Base-by-base conservation (phyloP, 1,140 invertebrate species). In the Lepidurus apus region DNA sequence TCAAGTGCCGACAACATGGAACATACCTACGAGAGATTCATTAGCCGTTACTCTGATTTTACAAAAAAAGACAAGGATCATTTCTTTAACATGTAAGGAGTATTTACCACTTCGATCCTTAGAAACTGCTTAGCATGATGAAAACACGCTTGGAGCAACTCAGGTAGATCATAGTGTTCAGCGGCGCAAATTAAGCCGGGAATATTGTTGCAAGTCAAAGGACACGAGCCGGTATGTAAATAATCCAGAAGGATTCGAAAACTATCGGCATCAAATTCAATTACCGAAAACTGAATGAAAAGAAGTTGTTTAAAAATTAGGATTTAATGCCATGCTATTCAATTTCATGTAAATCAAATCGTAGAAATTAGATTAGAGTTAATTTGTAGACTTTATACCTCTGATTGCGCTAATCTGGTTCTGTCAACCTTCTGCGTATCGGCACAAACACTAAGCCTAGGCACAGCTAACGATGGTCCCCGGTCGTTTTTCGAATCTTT, bases 51-150 rank as follows among this genome's bases (percentile, higher is more conserved):
- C 34, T 73, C 3, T 24, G 65, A n/a, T 3, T 73, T 73, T 0
- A 17, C 1, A 4, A 24, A 4, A n/a, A 73, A 73, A 24, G 65
- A 73, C 17, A 73, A 73, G 17, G 2, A 24, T 73, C 0, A n/a
- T 34, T 75, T 75, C 42, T 13, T 75, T 42, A 75, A 75, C 42
- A 75, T 34, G 24, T 17, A 11, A 75, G 17, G 11, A 24, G 11
- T 13, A 80, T 82, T 87, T 86, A 93, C 95, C 81, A 96, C 93
- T 86, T 96, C 94, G 83, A 96, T 94, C 77, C 94, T 88, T 1
- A 97, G 87, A 84, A 95, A 95, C 83, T 96, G 95, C 85, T 97
- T 97, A 77, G 95, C 95, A 83, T 97, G 95, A 85, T 97, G 95
- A 85, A 97, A 97, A 85, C 95, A 97, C 0, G 95, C 95, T 84